Percentiles rank a stretch among this genome's conserved stretches.
Conservation (phyloP, 2,888 invertebrate genomes). For the Caenorhabditis sulstoni region DNA sequence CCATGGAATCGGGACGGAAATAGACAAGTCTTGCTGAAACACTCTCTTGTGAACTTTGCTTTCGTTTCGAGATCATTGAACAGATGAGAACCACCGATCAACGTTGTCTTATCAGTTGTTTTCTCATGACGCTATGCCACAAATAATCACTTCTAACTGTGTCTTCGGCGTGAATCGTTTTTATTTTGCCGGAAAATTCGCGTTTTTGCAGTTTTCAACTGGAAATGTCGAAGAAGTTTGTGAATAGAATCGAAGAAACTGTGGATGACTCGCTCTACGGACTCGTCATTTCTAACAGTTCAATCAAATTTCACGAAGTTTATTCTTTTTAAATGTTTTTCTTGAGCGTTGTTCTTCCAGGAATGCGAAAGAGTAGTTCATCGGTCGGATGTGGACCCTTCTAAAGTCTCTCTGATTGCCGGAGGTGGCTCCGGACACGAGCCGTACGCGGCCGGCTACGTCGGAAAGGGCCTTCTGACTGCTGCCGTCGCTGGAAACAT, state of each 20-base stretch:
- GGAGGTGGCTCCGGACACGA: conserved; percentile 92
- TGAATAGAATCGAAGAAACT: conserved; percentile 66
- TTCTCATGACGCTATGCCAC: neutral
- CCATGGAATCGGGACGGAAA: too few relatives aligned
- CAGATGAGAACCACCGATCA: neutral
- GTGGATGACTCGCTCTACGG: conserved; percentile 72
- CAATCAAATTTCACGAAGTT: conserved; percentile 61
- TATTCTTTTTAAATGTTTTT: conserved; percentile 17
- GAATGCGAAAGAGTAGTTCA: conserved; percentile 52
- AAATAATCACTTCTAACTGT: neutral
- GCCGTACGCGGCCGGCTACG: conserved; percentile 85
- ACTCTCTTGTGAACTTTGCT: neutral
- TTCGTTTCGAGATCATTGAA: neutral
- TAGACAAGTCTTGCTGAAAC: too few relatives aligned
- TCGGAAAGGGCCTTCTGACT: conserved; percentile 89
- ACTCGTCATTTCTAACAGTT: conserved; percentile 60
- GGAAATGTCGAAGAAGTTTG: conserved; percentile 71
- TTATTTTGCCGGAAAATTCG: neutral
- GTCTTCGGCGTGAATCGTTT: neutral
- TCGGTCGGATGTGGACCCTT: conserved; percentile 7
- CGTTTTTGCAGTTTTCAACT: neutral
- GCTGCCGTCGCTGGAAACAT: conserved; percentile 87
- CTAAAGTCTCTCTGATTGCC: conserved; percentile 66
- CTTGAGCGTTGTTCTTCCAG: conserved; percentile 30
- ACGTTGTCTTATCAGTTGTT: conserved; percentile 15